These are phyloP conservation scores for Todiramphus saurophagus DNA, from an alignment of 2,113 vertebrate genomes.

Conservation along the genomic window DNA sequence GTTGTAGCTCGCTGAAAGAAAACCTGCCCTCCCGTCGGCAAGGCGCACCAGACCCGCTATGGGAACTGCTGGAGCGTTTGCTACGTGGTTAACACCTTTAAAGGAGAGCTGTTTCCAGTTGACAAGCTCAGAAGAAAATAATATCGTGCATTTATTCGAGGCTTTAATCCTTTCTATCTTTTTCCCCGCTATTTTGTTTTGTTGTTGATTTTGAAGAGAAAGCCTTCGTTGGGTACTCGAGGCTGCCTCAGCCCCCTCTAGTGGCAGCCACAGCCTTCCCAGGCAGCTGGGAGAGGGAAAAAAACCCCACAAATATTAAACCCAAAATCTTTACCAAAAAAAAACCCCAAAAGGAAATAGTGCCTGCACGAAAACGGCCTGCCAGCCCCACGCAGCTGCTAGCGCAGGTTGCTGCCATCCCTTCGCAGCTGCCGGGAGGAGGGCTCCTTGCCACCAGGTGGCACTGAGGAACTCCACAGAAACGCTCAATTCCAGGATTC, in stretches of 20 bases:
- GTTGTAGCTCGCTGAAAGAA: background rate
- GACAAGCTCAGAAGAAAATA: background rate
- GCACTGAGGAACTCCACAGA: background rate
- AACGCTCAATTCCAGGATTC: background rate
- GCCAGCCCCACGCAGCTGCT: background rate
- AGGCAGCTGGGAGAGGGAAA: background rate
- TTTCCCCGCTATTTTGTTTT: background rate
- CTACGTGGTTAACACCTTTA: background rate
- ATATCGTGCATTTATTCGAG: background rate
- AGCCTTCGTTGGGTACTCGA: background rate
- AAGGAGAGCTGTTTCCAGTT: background rate
- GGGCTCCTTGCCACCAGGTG: slow-evolving; percentile 29
- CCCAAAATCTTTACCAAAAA: background rate
- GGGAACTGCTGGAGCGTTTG: background rate
- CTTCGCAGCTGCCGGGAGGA: background rate
- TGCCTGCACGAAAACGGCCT: background rate
- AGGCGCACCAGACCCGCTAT: background rate
- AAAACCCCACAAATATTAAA: background rate
- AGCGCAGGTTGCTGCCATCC: background rate
- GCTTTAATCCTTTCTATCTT: background rate
- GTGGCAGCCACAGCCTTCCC: background rate
- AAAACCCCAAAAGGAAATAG: background rate
- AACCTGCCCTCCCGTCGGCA: background rate
- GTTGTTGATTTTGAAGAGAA: slow-evolving; percentile 18
- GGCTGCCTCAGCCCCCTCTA: slow-evolving; percentile 49